phyloP scores from a whole-genome alignment of 2,888 invertebrate species.

The Phymatocera aterrima region DNA sequence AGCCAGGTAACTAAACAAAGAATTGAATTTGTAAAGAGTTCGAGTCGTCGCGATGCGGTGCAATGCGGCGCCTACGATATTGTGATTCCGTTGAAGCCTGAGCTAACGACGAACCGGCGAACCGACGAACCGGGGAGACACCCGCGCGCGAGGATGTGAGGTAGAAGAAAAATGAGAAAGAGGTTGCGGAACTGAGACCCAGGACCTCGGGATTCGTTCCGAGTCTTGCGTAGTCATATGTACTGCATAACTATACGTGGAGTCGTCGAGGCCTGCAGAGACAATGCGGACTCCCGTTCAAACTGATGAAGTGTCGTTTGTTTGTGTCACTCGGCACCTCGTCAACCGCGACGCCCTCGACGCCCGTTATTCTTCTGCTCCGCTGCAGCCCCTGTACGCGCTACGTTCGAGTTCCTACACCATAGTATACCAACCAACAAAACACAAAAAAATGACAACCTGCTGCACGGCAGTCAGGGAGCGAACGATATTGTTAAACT shows the following conservation, averaged over 20 bases:
- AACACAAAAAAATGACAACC: conserved; percentile 45
- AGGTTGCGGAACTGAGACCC: too few species aligned
- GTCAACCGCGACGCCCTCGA: conserved; percentile 42
- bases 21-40: conserved; percentile 68
- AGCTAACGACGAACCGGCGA: conserved; percentile 49
- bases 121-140: conserved; percentile 52
- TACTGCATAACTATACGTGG: too few species aligned
- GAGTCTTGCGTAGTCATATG: conserved; percentile 52
- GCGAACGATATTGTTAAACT: conserved; percentile 33
- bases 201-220: conserved; percentile 44
- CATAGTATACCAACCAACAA: too few species aligned
- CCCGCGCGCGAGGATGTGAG: conserved; percentile 46
- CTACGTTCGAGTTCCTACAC: too few species aligned
- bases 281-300: conserved; percentile 68
- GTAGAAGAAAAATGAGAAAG: conserved; percentile 61
- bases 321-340: conserved; percentile 58
- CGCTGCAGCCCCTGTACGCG: neutral
- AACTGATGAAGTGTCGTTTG: conserved; percentile 71
- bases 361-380: conserved; percentile 36
- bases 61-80: conserved; percentile 23
- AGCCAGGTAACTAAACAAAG: conserved; percentile 54
- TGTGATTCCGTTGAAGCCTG: conserved; percentile 20
- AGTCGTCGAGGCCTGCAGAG: conserved; percentile 65
- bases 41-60: conserved; percentile 47
- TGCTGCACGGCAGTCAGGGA: too few species aligned